phyloP scores from a whole-genome alignment of 1,140 invertebrate species.

The Drosophila sp. region DNA sequence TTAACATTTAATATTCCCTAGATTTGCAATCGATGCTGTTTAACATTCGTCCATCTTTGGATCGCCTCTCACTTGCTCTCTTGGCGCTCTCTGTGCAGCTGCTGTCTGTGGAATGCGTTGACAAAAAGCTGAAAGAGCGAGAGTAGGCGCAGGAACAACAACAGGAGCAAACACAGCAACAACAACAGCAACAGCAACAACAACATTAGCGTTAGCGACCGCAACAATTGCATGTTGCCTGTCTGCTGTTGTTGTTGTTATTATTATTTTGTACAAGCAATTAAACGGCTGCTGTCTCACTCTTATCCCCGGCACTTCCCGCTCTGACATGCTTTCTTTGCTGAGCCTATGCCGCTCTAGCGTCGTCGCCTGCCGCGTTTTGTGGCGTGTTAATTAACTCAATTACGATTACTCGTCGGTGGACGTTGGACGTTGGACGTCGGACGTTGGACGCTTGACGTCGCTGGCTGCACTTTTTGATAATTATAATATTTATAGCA shows the following conservation, averaged over 20 bases:
- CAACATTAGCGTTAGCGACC: too few relatives aligned
- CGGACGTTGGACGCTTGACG: slow-evolving; percentile 7
- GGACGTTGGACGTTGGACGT: slow-evolving; percentile 2
- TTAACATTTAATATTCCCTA: too few relatives aligned
- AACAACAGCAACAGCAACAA: neutral
- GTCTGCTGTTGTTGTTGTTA: slow-evolving; percentile 43
- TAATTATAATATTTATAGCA: slow-evolving; percentile 83
- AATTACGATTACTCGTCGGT: slow-evolving; percentile 77
- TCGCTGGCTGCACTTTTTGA: slow-evolving; percentile 61
- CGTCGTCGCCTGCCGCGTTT: slow-evolving; percentile 68
- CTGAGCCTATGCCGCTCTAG: slow-evolving; percentile 11
- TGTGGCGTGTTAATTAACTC: slow-evolving; percentile 83
- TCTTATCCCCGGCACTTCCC: neutral
- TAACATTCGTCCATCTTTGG: slow-evolving; percentile 1
- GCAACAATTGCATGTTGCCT: slow-evolving; percentile 35
- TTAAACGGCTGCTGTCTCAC: slow-evolving; percentile 69
- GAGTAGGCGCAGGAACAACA: neutral
- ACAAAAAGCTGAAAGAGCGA: neutral
- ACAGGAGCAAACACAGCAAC: neutral
- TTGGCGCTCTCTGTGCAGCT: neutral
- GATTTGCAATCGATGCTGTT: too few relatives aligned
- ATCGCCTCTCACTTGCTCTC: neutral
- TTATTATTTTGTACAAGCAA: slow-evolving; percentile 79
- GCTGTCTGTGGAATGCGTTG: neutral
- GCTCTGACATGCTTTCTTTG: slow-evolving; percentile 19